These are phyloP conservation scores for Laticauda colubrina DNA, from an alignment of 2,113 vertebrate genomes.

Conservation along the genomic window DNA sequence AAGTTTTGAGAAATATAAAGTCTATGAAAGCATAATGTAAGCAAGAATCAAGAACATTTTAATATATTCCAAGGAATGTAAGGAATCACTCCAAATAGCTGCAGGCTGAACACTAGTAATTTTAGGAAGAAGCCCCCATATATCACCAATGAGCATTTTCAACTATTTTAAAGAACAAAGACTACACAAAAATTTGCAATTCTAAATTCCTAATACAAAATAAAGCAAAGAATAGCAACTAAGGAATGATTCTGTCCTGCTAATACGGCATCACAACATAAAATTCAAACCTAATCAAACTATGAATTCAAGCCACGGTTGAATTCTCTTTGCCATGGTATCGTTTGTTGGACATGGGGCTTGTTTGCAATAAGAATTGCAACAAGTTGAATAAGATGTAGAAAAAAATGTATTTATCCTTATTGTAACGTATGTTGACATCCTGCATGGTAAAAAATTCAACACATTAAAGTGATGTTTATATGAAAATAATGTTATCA, in stretches of 20 bases:
- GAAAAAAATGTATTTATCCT: constrained; percentile 21
- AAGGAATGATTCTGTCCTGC: constrained; percentile 21
- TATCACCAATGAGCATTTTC: not conserved
- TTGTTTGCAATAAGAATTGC: constrained; percentile 22
- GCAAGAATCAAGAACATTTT: constrained; percentile 10
- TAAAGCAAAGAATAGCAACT: not conserved
- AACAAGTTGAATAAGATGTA: not conserved
- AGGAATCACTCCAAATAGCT: not conserved
- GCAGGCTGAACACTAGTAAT: not conserved
- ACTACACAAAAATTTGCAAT: not conserved
- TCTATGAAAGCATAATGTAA: not conserved
- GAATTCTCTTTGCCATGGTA: not conserved
- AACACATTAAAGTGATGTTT: not conserved
- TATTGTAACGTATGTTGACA: constrained; percentile 6
- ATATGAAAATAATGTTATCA: not conserved
- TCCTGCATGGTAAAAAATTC: not conserved
- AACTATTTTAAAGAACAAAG: not conserved
- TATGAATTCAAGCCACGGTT: constrained; percentile 29
- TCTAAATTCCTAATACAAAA: not conserved
- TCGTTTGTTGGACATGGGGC: constrained; percentile 32
- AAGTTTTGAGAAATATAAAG: not conserved
- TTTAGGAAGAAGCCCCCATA: constrained; percentile 5
- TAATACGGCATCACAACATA: constrained; percentile 4
- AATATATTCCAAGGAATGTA: constrained; percentile 16
- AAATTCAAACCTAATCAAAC: constrained; percentile 36